phyloP scores from a whole-genome alignment of 2,113 vertebrate genomes.

The Microcebus lehilahytsara region DNA sequence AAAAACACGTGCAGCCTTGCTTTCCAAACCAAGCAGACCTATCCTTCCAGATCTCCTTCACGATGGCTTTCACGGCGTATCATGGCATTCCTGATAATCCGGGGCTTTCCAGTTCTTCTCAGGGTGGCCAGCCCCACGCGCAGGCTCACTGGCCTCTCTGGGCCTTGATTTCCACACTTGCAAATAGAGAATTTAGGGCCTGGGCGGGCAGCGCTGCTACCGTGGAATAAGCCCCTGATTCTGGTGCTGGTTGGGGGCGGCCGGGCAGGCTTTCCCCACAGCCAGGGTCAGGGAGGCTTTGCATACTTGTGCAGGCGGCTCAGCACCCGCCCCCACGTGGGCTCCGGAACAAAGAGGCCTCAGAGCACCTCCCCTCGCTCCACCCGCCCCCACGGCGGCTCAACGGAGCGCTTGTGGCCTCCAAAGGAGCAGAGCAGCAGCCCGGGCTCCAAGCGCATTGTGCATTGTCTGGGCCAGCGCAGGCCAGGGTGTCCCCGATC shows the following conservation, averaged over 20 bases:
- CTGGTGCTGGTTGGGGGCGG: not conserved
- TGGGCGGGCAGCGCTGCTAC: accelerated
- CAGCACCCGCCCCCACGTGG: conserved; percentile 67
- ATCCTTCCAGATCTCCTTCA: not conserved
- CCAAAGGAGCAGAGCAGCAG: not conserved
- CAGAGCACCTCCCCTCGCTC: conserved; percentile 66
- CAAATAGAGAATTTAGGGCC: not conserved
- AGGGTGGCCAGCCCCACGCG: accelerated
- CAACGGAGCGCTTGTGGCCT: conserved; percentile 66
- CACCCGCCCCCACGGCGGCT: conserved; percentile 49
- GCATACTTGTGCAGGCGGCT: conserved; percentile 82
- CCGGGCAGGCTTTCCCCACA: not conserved
- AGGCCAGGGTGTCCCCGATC: not conserved
- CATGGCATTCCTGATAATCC: accelerated
- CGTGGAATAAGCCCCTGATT: not conserved
- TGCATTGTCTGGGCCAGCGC: conserved; percentile 70
- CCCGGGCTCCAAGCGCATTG: not conserved
- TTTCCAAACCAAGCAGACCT: not conserved
- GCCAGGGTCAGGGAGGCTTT: conserved; percentile 66
- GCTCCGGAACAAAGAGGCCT: conserved; percentile 80
- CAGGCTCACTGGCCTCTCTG: not conserved
- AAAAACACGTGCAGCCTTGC: not conserved
- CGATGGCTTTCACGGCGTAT: accelerated
- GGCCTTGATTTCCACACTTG: not conserved
- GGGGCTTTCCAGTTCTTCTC: not conserved